A percentile compares a stretch with the other conserved stretches of the same genome.
Evolutionary conservation across 2,113 vertebrate species (phyloP).

Genomic region (Theristicus caerulescens): DNA sequence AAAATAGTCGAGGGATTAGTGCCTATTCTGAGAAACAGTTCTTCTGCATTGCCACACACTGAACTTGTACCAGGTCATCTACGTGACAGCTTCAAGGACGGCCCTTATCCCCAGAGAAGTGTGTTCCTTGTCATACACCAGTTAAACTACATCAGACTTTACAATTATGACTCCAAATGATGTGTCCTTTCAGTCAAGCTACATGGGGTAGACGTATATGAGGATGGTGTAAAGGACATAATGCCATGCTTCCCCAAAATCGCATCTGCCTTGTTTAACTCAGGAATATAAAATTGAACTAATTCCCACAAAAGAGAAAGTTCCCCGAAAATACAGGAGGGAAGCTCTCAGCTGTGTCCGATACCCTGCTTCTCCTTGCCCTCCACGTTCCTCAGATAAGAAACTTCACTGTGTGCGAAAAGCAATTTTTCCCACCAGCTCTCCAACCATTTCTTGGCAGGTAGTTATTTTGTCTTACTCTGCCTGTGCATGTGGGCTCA

Average conservation of each 20-base stretch:
- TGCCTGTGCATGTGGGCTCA: not conserved
- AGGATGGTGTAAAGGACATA: not conserved
- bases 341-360: not conserved
- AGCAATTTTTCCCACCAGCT: not conserved
- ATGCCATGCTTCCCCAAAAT: not conserved
- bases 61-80: not conserved
- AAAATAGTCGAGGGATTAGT: not conserved
- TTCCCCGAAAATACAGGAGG: not conserved
- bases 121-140: not conserved
- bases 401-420: not conserved
- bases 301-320: not conserved
- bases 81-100: not conserved
- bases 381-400: not conserved
- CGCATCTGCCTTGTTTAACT: not conserved
- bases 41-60: not conserved
- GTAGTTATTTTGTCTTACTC: constrained; percentile 15
- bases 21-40: not conserved
- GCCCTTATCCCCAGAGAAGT: not conserved
- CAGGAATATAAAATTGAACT: not conserved
- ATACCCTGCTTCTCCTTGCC: not conserved
- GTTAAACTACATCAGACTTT: not conserved
- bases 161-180: not conserved
- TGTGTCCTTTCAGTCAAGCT: not conserved
- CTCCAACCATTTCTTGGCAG: not conserved
- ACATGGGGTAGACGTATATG: rapidly evolving